These are phyloP conservation scores for Sorex maritimensis DNA, from an alignment of 2,797 vertebrate species.

Conservation along the genomic window DNA sequence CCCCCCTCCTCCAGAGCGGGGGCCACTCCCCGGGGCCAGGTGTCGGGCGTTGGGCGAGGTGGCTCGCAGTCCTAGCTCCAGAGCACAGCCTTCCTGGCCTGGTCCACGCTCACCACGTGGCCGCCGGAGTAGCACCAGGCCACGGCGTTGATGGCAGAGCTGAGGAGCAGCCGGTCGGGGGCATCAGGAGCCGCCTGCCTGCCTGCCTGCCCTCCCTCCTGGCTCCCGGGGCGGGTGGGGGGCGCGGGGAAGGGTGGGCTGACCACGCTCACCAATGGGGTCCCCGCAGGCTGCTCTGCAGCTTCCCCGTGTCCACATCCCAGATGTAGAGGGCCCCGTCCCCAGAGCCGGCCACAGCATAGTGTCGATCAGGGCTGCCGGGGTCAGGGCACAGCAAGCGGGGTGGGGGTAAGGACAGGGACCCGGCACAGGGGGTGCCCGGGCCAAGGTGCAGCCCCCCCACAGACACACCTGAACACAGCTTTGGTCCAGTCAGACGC, in stretches of 20 bases:
- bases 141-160: constrained; percentile 93
- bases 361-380: constrained; percentile 93
- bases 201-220: not conserved
- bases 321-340: constrained; percentile 94
- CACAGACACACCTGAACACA: constrained; percentile 93
- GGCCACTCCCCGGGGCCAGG: not conserved
- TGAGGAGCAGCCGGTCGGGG: constrained; percentile 74
- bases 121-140: constrained; percentile 94
- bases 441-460: not conserved
- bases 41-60: not conserved
- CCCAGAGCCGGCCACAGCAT: constrained; percentile 92
- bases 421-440: not conserved
- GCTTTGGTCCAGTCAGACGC: constrained; percentile 96
- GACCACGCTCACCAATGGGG: constrained; percentile 91
- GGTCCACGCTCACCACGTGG: constrained; percentile 94
- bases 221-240: not conserved
- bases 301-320: constrained; percentile 91
- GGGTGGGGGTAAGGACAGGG: not conserved
- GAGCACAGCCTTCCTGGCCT: constrained; percentile 92
- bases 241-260: not conserved
- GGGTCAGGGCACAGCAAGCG: constrained; percentile 17
- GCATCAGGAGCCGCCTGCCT: not conserved
- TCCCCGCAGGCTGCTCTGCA: constrained; percentile 92
- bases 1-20: not conserved
- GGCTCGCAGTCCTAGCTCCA: constrained; percentile 88